A percentile compares a stretch with the other conserved stretches of the same genome.
Conservation (phyloP, 2,797 vertebrate genomes). For the Aldrovandia affinis region DNA sequence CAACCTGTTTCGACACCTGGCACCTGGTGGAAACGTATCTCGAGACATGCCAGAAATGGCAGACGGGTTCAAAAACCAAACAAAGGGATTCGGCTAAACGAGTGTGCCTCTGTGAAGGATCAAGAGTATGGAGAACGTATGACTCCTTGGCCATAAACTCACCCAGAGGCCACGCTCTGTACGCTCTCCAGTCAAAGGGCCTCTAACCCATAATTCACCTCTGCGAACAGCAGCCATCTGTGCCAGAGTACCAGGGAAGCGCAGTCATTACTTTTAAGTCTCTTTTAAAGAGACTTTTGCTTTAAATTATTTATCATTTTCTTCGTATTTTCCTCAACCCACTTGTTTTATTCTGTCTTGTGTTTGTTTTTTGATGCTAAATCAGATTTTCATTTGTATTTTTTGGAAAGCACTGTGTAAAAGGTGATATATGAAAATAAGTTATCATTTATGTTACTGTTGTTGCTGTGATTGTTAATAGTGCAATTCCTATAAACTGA, state of each 20-base stretch:
- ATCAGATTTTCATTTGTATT: neutral
- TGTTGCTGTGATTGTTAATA: neutral
- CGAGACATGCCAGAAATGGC: conserved; percentile 57
- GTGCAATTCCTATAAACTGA: too few species aligned
- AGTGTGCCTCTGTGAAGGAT: conserved; percentile 40
- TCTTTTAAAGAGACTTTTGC: neutral
- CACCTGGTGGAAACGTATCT: conserved; percentile 39
- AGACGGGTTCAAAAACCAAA: conserved; percentile 28
- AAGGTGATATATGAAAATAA: neutral
- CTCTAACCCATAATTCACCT: conserved; percentile 50
- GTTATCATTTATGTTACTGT: neutral
- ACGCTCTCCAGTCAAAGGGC: conserved; percentile 44
- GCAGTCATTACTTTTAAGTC: neutral
- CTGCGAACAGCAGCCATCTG: conserved; percentile 60
- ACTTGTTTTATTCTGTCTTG: neutral
- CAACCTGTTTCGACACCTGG: conserved; percentile 58
- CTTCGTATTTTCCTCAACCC: conserved; percentile 15
- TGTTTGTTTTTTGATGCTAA: neutral
- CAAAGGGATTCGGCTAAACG: conserved; percentile 28
- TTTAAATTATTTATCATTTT: neutral
- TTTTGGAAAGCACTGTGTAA: neutral
- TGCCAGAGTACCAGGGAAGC: conserved; percentile 6
- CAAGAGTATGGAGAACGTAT: conserved; percentile 46
- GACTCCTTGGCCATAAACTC: conserved; percentile 35
- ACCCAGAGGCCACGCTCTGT: conserved; percentile 45